A percentile compares a stretch with the other conserved stretches of the same genome.
Conservation (phyloP, 2,888 invertebrate species). For the Subacronicta megacephala region DNA sequence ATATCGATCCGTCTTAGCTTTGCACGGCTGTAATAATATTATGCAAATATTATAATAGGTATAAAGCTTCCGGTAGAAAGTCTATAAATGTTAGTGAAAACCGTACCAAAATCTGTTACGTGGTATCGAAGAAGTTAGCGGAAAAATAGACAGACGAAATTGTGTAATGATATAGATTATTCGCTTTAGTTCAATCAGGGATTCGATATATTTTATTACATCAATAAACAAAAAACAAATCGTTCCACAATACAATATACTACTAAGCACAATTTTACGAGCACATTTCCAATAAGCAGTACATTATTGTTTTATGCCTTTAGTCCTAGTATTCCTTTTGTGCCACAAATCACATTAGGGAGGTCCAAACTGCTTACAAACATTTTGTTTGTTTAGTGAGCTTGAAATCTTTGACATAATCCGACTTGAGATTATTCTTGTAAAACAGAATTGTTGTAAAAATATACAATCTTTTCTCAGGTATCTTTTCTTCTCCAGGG, state of each 20-base stretch:
- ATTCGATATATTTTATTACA: background rate
- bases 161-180: too few relatives aligned
- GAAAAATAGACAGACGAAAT: too few relatives aligned
- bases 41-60: too few relatives aligned
- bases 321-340: conserved; percentile 16
- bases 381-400: conserved; percentile 2
- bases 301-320: conserved; percentile 14
- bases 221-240: conserved; percentile 1
- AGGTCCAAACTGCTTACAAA: background rate
- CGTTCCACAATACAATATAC: conserved; percentile 1
- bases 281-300: conserved; percentile 26
- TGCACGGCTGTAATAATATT: too few relatives aligned
- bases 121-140: too few relatives aligned
- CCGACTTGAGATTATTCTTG: background rate
- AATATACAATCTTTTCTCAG: too few relatives aligned
- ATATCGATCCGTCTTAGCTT: too few relatives aligned
- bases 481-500: too few relatives aligned
- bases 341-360: conserved; percentile 12
- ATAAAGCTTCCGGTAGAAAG: too few relatives aligned
- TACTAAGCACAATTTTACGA: background rate
- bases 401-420: conserved; percentile 23
- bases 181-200: too few relatives aligned
- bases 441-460: background rate
- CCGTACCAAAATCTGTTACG: too few relatives aligned
- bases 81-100: too few relatives aligned